phyloP scores from a whole-genome alignment of 2,113 vertebrate genomes.

The Nycticryphes semicollaris region DNA sequence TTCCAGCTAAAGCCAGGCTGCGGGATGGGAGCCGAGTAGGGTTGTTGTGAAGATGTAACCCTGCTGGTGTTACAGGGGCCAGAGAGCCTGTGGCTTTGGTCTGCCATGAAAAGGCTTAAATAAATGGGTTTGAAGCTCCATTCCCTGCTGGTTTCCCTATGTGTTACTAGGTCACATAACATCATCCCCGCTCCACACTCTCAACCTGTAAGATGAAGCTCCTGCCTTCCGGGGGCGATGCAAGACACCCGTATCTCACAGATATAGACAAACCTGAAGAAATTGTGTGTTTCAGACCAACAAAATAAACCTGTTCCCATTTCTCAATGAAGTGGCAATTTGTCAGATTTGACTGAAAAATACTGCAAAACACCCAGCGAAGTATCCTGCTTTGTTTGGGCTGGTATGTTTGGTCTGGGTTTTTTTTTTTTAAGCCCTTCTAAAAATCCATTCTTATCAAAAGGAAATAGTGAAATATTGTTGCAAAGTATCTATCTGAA shows the following conservation, averaged over 20 bases:
- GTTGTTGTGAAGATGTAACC: background rate
- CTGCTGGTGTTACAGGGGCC: background rate
- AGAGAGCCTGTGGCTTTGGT: background rate
- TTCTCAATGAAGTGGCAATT: background rate
- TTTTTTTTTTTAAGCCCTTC: background rate
- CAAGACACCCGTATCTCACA: background rate
- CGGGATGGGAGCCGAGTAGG: background rate
- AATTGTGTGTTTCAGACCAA: background rate
- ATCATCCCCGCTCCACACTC: background rate
- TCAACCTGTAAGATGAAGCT: background rate
- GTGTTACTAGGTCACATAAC: background rate
- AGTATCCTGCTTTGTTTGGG: background rate
- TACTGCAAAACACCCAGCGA: background rate
- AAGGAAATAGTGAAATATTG: background rate
- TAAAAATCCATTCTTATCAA: background rate
- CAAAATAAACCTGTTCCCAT: background rate
- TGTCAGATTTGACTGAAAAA: background rate
- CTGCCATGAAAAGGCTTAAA: background rate
- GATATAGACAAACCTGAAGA: background rate
- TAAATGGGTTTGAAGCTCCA: background rate
- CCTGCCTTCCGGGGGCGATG: background rate
- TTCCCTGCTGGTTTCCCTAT: background rate
- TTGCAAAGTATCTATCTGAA: background rate
- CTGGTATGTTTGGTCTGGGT: too few relatives aligned
- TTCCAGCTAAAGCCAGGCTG: background rate